phyloP scores from a whole-genome alignment of 2,113 vertebrate genomes.

The Spheniscus mendiculus region DNA sequence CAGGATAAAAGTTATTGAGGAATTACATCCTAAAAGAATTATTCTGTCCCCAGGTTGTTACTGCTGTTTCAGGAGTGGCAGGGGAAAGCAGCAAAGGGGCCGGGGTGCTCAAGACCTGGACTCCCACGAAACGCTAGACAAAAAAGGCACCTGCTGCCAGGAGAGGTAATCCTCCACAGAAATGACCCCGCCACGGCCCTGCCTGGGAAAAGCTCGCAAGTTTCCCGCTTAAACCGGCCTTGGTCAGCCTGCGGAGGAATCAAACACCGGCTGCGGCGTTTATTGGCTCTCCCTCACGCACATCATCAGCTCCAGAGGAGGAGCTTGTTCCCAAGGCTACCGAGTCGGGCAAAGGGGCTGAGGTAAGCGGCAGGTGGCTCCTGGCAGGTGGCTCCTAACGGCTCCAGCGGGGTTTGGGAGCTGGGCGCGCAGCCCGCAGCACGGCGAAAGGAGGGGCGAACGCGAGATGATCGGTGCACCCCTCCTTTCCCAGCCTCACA shows the following conservation, averaged over 20 bases:
- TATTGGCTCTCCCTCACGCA: neutral
- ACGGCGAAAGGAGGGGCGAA: accelerated
- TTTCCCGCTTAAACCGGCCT: neutral
- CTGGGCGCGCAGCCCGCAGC: accelerated
- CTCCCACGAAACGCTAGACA: neutral
- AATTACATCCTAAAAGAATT: neutral
- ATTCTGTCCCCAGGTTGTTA: neutral
- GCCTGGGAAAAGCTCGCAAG: neutral
- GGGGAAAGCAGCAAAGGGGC: neutral
- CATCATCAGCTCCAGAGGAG: neutral
- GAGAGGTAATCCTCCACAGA: accelerated
- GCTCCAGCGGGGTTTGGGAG: neutral
- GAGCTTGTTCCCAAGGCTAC: conserved; percentile 24
- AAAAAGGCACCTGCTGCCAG: neutral
- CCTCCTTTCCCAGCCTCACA: neutral
- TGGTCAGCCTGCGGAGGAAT: neutral
- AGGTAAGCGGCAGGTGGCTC: neutral
- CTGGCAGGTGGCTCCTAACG: neutral
- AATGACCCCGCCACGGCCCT: neutral
- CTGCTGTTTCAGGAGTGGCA: neutral
- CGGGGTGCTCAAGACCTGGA: neutral
- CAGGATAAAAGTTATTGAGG: neutral
- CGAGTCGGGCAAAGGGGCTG: neutral
- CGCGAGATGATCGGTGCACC: accelerated
- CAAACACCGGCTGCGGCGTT: accelerated